Percentiles rank a stretch among this genome's conserved stretches.
phyloP scores from a whole-genome alignment of 2,113 vertebrate species.

The Puffinus mauretanicus region DNA sequence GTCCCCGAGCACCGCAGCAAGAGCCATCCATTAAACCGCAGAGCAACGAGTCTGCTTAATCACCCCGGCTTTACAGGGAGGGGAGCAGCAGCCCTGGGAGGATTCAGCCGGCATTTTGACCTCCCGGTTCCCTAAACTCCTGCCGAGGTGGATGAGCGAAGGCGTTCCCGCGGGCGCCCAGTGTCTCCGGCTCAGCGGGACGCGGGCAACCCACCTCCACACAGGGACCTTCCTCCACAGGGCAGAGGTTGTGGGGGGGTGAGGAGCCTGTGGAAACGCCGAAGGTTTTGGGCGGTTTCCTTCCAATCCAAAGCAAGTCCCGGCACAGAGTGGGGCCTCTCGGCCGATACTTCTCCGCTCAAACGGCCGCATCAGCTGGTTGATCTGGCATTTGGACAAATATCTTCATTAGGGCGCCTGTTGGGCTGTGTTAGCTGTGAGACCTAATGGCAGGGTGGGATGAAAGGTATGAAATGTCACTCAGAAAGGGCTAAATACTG shows the following conservation, averaged over 20 bases:
- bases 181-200: background rate
- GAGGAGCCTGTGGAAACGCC: background rate
- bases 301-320: background rate
- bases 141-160: background rate
- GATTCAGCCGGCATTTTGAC: background rate
- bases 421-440: background rate
- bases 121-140: background rate
- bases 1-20: background rate
- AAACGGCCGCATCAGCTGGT: accelerated
- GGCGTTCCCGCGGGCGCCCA: accelerated
- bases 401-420: background rate
- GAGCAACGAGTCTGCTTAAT: background rate
- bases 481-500: background rate
- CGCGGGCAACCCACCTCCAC: background rate
- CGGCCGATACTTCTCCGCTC: accelerated
- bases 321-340: accelerated
- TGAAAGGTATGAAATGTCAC: background rate
- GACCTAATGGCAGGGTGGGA: background rate
- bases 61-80: background rate
- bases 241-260: background rate
- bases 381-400: background rate
- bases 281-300: background rate
- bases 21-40: background rate
- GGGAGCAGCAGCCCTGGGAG: background rate
- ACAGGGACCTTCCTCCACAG: background rate